A percentile compares a stretch with the other conserved stretches of the same genome.
These are phyloP conservation scores for Micronisus gabar DNA, from an alignment of 2,113 vertebrate genomes.

Conservation along the genomic window DNA sequence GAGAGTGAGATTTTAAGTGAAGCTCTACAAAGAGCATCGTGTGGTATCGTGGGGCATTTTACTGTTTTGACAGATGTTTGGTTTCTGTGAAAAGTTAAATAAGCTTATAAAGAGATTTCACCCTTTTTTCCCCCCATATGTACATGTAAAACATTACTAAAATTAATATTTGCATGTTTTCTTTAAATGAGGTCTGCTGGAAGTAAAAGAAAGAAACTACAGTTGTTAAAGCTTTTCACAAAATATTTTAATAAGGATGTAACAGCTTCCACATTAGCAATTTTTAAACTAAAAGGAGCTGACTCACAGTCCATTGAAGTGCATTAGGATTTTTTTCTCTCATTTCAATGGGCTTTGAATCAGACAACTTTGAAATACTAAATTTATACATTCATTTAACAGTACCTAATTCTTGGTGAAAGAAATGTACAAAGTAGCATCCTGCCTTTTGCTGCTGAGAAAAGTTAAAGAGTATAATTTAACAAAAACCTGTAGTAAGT, in stretches of 20 bases:
- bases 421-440: slow-evolving; percentile 32
- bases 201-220: slow-evolving; percentile 27
- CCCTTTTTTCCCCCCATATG: neutral
- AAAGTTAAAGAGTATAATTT: neutral
- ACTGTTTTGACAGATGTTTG: slow-evolving; percentile 38
- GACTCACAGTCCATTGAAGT: neutral
- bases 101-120: neutral
- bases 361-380: neutral
- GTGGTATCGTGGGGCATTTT: neutral
- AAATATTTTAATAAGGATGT: slow-evolving; percentile 60
- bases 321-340: neutral
- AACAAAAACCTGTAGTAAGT: neutral
- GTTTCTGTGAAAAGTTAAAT: slow-evolving; percentile 42
- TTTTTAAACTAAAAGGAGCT: slow-evolving; percentile 39
- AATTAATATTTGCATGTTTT: neutral
- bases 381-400: slow-evolving; percentile 50
- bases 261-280: slow-evolving; percentile 35
- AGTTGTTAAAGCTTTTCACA: slow-evolving; percentile 38
- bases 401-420: slow-evolving; percentile 21
- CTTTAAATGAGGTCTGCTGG: neutral
- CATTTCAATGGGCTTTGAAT: slow-evolving; percentile 24
- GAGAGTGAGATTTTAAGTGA: slow-evolving; percentile 2
- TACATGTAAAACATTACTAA: neutral
- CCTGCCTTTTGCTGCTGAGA: slow-evolving; percentile 16
- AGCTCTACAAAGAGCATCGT: neutral